Evolutionary conservation across 2,113 vertebrate genomes (phyloP).

Genomic region (Gymnarchus niloticus): DNA sequence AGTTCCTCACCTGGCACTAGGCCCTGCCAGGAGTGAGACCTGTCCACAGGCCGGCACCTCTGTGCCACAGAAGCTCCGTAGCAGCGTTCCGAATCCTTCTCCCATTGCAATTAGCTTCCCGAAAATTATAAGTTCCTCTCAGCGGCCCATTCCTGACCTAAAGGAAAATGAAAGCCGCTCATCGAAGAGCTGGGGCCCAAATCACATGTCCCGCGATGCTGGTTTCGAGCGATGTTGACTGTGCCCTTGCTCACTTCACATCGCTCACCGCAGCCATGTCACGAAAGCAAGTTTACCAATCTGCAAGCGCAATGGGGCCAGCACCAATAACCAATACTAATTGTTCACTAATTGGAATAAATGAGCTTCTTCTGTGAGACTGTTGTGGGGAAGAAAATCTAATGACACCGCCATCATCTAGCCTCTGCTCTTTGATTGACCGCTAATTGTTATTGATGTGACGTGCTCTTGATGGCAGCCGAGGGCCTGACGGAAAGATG

Average conservation of each 20-base stretch:
- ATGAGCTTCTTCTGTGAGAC: slow-evolving; percentile 55
- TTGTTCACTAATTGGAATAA: slow-evolving; percentile 68
- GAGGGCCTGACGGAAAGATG: neutral
- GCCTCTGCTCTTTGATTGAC: slow-evolving; percentile 48
- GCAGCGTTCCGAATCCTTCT: neutral
- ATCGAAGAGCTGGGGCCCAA: slow-evolving; percentile 43
- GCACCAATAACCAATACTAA: slow-evolving; percentile 66
- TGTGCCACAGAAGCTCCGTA: neutral
- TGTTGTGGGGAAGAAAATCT: slow-evolving; percentile 49
- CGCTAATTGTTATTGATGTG: slow-evolving; percentile 68
- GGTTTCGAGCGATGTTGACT: slow-evolving; percentile 64
- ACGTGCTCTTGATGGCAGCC: slow-evolving; percentile 28
- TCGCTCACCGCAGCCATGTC: slow-evolving; percentile 46
- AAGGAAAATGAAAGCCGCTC: slow-evolving; percentile 57
- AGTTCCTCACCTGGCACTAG: neutral
- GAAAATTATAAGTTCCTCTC: slow-evolving; percentile 49
- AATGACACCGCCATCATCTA: slow-evolving; percentile 55
- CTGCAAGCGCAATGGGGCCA: slow-evolving; percentile 54
- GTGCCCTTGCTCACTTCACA: slow-evolving; percentile 53
- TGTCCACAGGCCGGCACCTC: slow-evolving; percentile 42
- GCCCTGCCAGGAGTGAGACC: slow-evolving; percentile 42
- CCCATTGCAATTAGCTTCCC: slow-evolving; percentile 41
- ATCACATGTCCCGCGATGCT: slow-evolving; percentile 55
- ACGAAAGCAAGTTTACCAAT: slow-evolving; percentile 46
- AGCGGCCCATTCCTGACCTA: slow-evolving; percentile 48